Evolutionary conservation across 2,797 vertebrate genomes (phyloP).

Genomic region (Bradypus variegatus): DNA sequence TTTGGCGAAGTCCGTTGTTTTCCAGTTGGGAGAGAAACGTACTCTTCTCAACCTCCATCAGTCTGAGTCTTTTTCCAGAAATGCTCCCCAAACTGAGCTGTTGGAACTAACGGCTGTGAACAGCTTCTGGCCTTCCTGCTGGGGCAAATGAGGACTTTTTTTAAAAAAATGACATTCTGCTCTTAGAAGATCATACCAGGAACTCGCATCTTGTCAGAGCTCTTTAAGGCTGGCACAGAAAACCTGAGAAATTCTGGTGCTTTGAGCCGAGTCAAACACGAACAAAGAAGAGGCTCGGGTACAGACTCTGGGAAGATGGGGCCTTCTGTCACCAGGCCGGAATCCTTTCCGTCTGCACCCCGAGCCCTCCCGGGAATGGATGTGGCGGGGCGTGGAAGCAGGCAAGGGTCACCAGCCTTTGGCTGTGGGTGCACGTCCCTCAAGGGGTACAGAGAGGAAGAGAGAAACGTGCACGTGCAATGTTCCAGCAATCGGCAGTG

Average conservation of each 20-base stretch:
- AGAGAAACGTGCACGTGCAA: not conserved
- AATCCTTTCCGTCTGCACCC: not conserved
- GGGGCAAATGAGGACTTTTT: not conserved
- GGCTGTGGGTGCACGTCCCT: not conserved
- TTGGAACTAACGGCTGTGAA: not conserved
- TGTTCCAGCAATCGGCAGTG: not conserved
- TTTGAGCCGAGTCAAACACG: not conserved
- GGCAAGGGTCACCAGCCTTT: not conserved
- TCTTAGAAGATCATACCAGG: not conserved
- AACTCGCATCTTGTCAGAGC: not conserved
- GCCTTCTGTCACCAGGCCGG: not conserved
- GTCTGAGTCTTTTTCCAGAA: not conserved
- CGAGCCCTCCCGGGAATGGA: not conserved
- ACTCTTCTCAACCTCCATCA: not conserved
- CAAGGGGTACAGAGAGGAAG: not conserved
- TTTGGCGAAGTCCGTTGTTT: conserved; percentile 4
- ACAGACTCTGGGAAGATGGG: not conserved
- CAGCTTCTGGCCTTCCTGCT: not conserved
- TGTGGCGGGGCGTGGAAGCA: not conserved
- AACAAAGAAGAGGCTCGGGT: not conserved
- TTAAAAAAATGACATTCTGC: too few species aligned
- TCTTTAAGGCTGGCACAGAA: not conserved
- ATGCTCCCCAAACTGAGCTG: not conserved
- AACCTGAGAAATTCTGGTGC: not conserved
- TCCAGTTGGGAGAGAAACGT: not conserved